These are phyloP conservation scores for Brotogeris chrysoptera DNA, from an alignment of 2,797 vertebrate genomes.

Conservation along the genomic window DNA sequence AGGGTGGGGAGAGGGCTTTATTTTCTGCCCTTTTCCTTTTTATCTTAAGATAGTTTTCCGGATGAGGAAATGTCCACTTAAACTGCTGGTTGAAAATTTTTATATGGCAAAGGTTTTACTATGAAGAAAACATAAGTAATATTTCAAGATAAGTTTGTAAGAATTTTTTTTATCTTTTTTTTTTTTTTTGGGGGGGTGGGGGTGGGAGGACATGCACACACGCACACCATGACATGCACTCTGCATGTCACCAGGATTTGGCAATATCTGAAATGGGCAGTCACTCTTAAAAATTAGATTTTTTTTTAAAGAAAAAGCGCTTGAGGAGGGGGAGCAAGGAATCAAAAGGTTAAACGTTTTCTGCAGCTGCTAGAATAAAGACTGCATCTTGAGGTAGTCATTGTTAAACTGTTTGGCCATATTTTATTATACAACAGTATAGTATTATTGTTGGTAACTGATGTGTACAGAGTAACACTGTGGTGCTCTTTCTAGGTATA, in stretches of 20 bases:
- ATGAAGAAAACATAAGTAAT: not conserved
- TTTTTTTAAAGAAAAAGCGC: not conserved
- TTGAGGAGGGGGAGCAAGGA: not conserved
- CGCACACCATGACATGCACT: not conserved
- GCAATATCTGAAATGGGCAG: not conserved
- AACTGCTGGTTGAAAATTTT: not conserved
- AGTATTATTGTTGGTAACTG: constrained; percentile 55
- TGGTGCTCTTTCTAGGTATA: constrained; percentile 61
- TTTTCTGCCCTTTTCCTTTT: not conserved
- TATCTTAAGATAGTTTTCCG: not conserved
- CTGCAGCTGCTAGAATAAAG: constrained; percentile 13
- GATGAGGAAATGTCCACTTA: not conserved
- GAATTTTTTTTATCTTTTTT: too few species aligned
- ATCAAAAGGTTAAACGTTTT: constrained; percentile 49
- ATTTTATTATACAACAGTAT: constrained; percentile 34
- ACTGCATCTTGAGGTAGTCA: not conserved
- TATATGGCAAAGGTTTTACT: not conserved
- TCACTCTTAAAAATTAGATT: not conserved
- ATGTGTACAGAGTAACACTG: constrained; percentile 55
- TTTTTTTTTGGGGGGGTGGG: too few species aligned
- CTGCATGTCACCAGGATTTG: not conserved
- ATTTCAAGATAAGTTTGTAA: not conserved
- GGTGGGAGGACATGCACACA: too few species aligned
- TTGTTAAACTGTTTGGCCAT: constrained; percentile 48
- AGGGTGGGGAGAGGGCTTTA: not conserved